Evolutionary conservation across 2,888 invertebrate species (phyloP).

Genomic region (Acleris emargana): DNA sequence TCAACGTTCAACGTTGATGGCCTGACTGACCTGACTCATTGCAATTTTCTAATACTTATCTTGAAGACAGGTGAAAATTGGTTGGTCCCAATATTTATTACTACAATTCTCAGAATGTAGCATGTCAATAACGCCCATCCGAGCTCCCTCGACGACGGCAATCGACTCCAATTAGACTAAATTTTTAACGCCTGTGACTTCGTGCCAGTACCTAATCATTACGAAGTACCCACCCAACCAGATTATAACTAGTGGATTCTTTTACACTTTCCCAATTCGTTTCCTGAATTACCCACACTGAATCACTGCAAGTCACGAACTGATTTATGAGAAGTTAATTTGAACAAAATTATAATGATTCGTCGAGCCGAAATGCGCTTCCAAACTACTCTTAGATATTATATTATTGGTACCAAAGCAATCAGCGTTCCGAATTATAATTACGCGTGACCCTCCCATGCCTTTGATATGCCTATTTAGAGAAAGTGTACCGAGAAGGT

Average conservation of each 20-base stretch:
- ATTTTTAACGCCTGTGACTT: conserved; percentile 31
- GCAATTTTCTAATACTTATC: conserved; percentile 13
- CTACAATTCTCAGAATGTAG: conserved; percentile 12
- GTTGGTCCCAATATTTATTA: neutral
- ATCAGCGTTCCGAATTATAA: conserved; percentile 26
- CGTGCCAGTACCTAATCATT: conserved; percentile 29
- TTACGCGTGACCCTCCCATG: conserved; percentile 25
- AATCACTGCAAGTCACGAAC: conserved; percentile 18
- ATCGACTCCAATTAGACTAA: conserved; percentile 31
- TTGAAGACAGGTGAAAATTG: conserved; percentile 24
- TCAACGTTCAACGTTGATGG: conserved; percentile 20
- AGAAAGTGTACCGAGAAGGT: conserved; percentile 46
- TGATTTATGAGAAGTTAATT: conserved; percentile 21
- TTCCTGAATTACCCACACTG: conserved; percentile 22
- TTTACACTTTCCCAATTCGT: conserved; percentile 31
- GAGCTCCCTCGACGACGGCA: conserved; percentile 18
- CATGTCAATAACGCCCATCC: conserved; percentile 25
- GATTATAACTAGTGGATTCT: conserved; percentile 27
- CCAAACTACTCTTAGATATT: conserved; percentile 21
- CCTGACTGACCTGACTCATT: conserved; percentile 22
- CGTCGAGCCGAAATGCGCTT: conserved; percentile 1
- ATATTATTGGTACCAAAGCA: conserved; percentile 27
- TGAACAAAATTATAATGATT: conserved; percentile 12
- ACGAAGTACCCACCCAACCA: conserved; percentile 23
- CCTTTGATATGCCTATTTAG: conserved; percentile 34